Evolutionary conservation across 2,888 invertebrate genomes (phyloP).

Genomic region (Boloria selene): DNA sequence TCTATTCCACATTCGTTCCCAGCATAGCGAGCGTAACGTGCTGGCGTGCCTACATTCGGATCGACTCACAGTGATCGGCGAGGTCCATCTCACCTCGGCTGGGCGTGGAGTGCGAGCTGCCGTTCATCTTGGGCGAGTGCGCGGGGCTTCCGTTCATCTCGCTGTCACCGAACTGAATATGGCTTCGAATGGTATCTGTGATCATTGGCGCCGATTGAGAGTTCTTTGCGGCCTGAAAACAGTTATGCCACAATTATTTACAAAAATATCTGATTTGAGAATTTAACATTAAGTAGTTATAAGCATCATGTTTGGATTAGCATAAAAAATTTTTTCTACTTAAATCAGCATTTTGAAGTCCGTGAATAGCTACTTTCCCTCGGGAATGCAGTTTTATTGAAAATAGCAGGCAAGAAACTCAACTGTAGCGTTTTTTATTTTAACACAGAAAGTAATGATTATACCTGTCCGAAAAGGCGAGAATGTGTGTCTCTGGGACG

Average conservation of each 20-base stretch:
- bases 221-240: conserved; percentile 69
- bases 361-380: too few relatives aligned
- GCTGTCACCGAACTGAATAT: conserved; percentile 81
- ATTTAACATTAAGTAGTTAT: too few relatives aligned
- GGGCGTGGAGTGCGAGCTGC: conserved; percentile 70
- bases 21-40: conserved; percentile 50
- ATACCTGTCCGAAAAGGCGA: conserved; percentile 81
- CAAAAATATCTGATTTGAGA: too few relatives aligned
- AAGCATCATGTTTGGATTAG: too few relatives aligned
- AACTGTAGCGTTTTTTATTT: not conserved
- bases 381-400: too few relatives aligned
- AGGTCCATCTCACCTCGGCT: conserved; percentile 78
- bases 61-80: conserved; percentile 76
- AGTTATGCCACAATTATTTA: conserved; percentile 7
- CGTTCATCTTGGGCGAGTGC: conserved; percentile 70
- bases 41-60: conserved; percentile 69
- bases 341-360: too few relatives aligned
- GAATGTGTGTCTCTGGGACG: conserved; percentile 84
- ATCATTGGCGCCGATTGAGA: conserved; percentile 75
- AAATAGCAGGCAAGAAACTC: too few relatives aligned
- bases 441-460: not conserved
- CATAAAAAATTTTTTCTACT: too few relatives aligned
- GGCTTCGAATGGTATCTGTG: conserved; percentile 84
- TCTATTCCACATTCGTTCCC: conserved; percentile 39
- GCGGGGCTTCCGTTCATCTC: conserved; percentile 64